Evolutionary conservation across 2,888 invertebrate genomes (phyloP).

Genomic region (Sarcophaga caerulescens): DNA sequence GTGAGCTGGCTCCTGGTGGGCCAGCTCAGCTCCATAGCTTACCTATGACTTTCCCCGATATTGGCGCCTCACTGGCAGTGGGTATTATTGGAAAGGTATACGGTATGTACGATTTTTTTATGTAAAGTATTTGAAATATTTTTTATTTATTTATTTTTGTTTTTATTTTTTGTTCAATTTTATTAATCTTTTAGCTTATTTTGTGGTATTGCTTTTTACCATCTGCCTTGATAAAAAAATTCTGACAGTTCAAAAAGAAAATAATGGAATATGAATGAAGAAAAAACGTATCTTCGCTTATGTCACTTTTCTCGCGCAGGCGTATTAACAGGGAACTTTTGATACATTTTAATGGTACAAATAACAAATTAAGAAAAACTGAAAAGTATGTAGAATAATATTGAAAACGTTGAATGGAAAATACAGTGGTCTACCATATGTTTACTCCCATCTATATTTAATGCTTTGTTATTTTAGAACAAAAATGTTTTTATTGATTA

Average conservation of each 20-base stretch:
- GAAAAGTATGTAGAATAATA: too few species aligned
- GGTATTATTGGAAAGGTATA: constrained; percentile 83
- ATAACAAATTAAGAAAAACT: too few species aligned
- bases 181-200: background rate
- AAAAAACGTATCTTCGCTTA: constrained; percentile 51
- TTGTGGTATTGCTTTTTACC: constrained; percentile 42
- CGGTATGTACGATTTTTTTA: constrained; percentile 77
- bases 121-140: background rate
- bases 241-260: constrained; percentile 68
- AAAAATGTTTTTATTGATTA: too few species aligned
- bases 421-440: too few species aligned
- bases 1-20: constrained; percentile 82
- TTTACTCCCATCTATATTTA: too few species aligned
- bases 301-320: constrained; percentile 62
- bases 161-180: constrained; percentile 28
- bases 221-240: constrained; percentile 42
- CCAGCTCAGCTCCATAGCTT: constrained; percentile 82
- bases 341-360: background rate
- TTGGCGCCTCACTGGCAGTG: constrained; percentile 82
- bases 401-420: too few species aligned
- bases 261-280: constrained; percentile 19
- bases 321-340: constrained; percentile 37
- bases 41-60: constrained; percentile 81
- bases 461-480: too few species aligned
- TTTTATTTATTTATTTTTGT: constrained; percentile 7